Percentiles rank a stretch among this genome's conserved stretches.
Conservation (phyloP, 2,797 vertebrate species). For the Lophotriccus pileatus region DNA sequence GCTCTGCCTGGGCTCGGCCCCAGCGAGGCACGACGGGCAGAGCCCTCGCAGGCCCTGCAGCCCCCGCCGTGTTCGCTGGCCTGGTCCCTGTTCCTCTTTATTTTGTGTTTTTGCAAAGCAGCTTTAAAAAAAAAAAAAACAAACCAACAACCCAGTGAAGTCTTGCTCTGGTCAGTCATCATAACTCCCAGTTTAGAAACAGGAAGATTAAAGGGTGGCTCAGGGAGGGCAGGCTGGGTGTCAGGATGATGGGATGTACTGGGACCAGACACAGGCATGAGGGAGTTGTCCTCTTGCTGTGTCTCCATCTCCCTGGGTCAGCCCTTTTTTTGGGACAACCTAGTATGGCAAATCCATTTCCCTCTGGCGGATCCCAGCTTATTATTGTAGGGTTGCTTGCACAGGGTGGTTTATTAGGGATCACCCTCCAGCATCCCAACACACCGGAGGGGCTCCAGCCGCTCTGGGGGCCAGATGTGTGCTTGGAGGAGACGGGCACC, state of each 20-base stretch:
- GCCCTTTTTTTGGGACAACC: background rate
- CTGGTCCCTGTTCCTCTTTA: background rate
- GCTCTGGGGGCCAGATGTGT: accelerated
- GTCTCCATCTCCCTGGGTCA: accelerated
- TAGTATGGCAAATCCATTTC: accelerated
- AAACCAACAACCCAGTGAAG: background rate
- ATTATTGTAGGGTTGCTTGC: background rate
- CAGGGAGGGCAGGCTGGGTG: constrained; percentile 1
- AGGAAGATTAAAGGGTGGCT: constrained; percentile 57
- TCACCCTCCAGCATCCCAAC: background rate
- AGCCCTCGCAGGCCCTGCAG: background rate
- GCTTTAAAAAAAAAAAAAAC: background rate
- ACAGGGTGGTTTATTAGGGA: background rate
- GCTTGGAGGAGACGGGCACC: accelerated
- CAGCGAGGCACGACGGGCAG: background rate
- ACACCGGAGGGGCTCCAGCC: accelerated
- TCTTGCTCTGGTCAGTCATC: background rate
- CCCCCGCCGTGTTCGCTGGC: background rate
- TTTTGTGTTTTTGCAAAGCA: background rate
- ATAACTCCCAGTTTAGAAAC: constrained; percentile 44
- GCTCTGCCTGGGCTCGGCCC: background rate
- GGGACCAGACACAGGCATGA: accelerated
- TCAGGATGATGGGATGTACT: background rate
- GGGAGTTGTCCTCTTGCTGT: background rate
- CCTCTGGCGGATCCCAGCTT: accelerated